These are phyloP conservation scores for Eubucco bourcierii DNA, from an alignment of 2,113 vertebrate genomes.

Conservation along the genomic window DNA sequence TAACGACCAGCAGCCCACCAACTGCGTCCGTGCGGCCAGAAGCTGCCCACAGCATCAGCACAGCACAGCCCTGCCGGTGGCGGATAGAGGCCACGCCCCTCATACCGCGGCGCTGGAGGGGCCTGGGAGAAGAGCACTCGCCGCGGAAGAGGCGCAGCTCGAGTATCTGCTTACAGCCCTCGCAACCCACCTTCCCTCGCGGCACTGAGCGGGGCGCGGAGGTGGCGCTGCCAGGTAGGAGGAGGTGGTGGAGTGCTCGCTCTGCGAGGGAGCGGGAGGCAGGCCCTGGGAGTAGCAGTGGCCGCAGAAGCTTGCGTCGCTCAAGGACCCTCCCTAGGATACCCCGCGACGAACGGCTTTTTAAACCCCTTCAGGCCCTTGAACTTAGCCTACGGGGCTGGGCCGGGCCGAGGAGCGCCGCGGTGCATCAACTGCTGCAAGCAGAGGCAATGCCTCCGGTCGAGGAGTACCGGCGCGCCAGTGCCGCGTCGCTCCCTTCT, in stretches of 20 bases:
- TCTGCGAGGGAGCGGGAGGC: too few species aligned
- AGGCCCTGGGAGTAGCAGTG: too few species aligned
- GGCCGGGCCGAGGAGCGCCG: too few species aligned
- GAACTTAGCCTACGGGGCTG: background rate
- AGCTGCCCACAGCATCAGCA: too few species aligned
- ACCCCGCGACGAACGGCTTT: background rate
- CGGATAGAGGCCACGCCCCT: too few species aligned
- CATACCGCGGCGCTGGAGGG: background rate
- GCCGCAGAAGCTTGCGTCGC: too few species aligned
- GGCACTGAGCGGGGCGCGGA: background rate
- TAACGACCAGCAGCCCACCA: background rate
- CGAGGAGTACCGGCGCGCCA: background rate
- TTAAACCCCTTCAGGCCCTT: background rate
- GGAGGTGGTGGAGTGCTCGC: background rate
- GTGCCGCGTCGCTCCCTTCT: background rate
- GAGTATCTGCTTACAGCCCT: too few species aligned
- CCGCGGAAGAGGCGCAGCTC: too few species aligned
- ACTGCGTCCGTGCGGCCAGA: background rate
- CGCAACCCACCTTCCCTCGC: background rate
- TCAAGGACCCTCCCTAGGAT: too few species aligned
- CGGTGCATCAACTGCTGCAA: background rate
- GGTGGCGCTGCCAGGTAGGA: background rate
- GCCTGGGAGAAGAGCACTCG: background rate
- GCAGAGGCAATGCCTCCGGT: background rate
- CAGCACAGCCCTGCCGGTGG: background rate